These are phyloP conservation scores for Mallotus villosus DNA, from an alignment of 2,797 vertebrate species.

Conservation along the genomic window DNA sequence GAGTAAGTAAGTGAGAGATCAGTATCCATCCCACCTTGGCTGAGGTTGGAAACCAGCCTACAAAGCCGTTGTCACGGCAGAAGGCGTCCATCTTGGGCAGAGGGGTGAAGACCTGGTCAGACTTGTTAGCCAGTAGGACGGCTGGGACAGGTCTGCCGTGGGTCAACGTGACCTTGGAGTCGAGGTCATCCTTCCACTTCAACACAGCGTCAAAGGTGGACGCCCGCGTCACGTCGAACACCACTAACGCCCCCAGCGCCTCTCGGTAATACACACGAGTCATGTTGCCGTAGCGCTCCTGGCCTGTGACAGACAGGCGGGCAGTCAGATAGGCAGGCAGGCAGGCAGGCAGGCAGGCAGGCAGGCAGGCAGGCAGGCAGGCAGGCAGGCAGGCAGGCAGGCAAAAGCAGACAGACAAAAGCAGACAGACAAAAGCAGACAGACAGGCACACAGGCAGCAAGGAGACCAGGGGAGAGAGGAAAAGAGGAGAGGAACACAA, in stretches of 20 bases:
- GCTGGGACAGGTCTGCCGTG: constrained; percentile 74
- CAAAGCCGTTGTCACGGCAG: constrained; percentile 76
- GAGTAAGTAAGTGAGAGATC: not conserved
- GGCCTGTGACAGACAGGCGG: constrained; percentile 63
- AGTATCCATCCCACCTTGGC: constrained; percentile 69
- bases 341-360: constrained; percentile 13
- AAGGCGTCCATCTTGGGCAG: constrained; percentile 75
- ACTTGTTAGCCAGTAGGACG: constrained; percentile 80
- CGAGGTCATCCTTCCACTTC: constrained; percentile 82
- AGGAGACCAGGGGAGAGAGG: not conserved
- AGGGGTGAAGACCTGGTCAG: constrained; percentile 71
- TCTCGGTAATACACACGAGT: constrained; percentile 82
- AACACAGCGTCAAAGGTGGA: constrained; percentile 79
- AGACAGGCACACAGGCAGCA: not conserved
- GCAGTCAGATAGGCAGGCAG: constrained; percentile 8
- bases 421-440: constrained; percentile 16
- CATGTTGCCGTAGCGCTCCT: constrained; percentile 84
- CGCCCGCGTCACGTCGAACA: constrained; percentile 78
- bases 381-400: constrained; percentile 6
- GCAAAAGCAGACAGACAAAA: too few species aligned
- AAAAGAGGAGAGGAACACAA: not conserved
- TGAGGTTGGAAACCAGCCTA: constrained; percentile 78
- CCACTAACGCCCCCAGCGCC: constrained; percentile 79
- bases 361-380: not conserved
- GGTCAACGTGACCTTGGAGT: constrained; percentile 75